Conservation (phyloP, 2,888 invertebrate genomes). For the Anorthoa munda region DNA sequence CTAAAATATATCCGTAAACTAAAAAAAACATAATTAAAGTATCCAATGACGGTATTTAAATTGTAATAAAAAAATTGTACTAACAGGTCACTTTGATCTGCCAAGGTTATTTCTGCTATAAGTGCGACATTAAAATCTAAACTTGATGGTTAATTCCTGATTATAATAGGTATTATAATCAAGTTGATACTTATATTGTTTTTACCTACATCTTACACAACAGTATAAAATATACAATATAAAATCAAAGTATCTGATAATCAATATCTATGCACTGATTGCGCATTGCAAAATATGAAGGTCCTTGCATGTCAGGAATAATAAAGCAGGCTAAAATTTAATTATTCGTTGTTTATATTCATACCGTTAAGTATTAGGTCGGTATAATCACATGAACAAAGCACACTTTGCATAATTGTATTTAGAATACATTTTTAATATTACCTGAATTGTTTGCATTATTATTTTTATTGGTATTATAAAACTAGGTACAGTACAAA, state of each 20-base stretch:
- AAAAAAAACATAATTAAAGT: too few relatives aligned
- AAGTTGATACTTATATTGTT: too few relatives aligned
- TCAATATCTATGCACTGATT: background rate
- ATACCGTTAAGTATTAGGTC: background rate
- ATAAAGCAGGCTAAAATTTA: background rate
- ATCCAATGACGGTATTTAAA: background rate
- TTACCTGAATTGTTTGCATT: too few relatives aligned
- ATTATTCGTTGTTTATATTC: conserved; percentile 7
- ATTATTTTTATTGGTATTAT: too few relatives aligned
- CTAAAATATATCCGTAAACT: too few relatives aligned
- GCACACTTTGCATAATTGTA: too few relatives aligned
- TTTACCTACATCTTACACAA: too few relatives aligned
- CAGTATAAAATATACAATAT: background rate
- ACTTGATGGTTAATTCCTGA: background rate
- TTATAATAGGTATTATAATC: too few relatives aligned
- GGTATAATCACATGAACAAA: background rate
- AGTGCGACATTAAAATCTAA: background rate
- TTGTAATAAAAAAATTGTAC: too few relatives aligned
- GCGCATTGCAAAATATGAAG: conserved; percentile 5
- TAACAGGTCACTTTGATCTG: background rate
- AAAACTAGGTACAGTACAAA: too few relatives aligned
- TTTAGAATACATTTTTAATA: too few relatives aligned
- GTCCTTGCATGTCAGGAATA: background rate
- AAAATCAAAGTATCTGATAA: background rate
- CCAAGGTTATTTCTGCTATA: background rate